A percentile compares a stretch with the other conserved stretches of the same genome.
phyloP scores from a whole-genome alignment of 2,113 vertebrate species.

The cattle (Bos taurus) region ARS-UCD2.0 NC_037331.1:49846001-49846500 shows the following conservation, averaged over 20 bases:
- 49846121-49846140: neutral
- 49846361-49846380: neutral
- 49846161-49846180: neutral
- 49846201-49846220: neutral
- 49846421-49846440: neutral
- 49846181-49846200: neutral
- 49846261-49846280: neutral
- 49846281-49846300: neutral
- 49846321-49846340: neutral
- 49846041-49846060: neutral
- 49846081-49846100: neutral
- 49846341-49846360: neutral
- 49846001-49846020: neutral
- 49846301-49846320: slow-evolving; percentile 3
- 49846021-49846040: neutral
- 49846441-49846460: neutral
- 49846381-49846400: neutral
- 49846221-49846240: neutral
- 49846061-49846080: neutral
- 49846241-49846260: neutral
- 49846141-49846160: neutral
- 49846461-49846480: neutral
- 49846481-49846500: neutral
- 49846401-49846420: neutral
- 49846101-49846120: neutral